Evolutionary conservation across 2,888 invertebrate species (phyloP), one percentile per base, ranked within the genome.

Genomic region (Camptogramma bilineatum): DNA sequence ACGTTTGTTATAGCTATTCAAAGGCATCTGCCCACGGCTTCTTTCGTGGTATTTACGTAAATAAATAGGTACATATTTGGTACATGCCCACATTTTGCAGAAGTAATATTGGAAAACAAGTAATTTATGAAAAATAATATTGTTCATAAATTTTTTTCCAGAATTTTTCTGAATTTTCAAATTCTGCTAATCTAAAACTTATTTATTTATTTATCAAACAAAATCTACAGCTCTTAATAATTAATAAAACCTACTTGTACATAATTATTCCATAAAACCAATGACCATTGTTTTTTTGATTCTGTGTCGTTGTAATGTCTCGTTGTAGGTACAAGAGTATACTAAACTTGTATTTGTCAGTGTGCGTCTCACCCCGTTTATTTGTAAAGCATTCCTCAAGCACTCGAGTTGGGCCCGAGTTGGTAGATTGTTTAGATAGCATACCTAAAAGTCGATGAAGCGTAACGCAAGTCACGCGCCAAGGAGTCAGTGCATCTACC

Each of bases 401-500:
- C 77, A 81, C 80, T 80, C 78, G 74, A 80, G 83, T 76, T 73
- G 77, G 78, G 78, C 75, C 81, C 81, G 80, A 76, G 73, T 83
- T 80, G 78, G 78, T 83, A 84, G 85, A 86, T 83, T 75, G 85
- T 83, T 82, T 80, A 77, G 86, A 85, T 87, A 86, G 79, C 87
- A 91, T 91, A 84, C 82, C 89, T 84, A 80, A 83, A 81, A 82
- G 72, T 78, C 89, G 83, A 90, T 90, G 84, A 80, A 84, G 89
- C 91, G 86, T 86, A 87, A 86, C 80, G 71, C 79, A 78, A 90
- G 91, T 90, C 91, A 91, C 91, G 91, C 88, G 88, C 85, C 85
- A 84, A 83, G 82, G 86, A 85, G 85, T 85, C 78, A 75, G 82
- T 24, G 28, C 39, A 47, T 17, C 56, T 21, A 50, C 7, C 1